Evolutionary conservation across 2,113 vertebrate genomes (phyloP).

Genomic region (Ceuthmochares aereus): DNA sequence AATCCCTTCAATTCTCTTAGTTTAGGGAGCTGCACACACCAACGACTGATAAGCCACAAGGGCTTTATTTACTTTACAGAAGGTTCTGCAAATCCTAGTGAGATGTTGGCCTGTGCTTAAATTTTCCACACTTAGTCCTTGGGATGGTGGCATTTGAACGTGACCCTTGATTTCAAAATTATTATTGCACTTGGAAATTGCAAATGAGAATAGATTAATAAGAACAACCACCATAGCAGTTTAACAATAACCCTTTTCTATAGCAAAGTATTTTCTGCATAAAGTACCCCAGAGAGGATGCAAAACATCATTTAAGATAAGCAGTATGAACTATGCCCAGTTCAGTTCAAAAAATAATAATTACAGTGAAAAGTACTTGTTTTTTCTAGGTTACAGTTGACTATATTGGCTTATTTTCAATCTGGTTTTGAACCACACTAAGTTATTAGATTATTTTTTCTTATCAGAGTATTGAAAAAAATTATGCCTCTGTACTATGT

Average conservation of each 20-base stretch:
- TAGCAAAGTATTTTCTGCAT: neutral
- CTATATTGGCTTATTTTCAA: neutral
- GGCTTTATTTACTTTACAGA: conserved; percentile 60
- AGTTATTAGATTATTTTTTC: neutral
- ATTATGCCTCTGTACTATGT: neutral
- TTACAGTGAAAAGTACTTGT: neutral
- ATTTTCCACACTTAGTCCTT: conserved; percentile 19
- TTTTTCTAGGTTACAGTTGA: neutral
- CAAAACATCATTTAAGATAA: neutral
- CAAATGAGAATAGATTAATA: neutral
- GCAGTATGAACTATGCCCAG: neutral
- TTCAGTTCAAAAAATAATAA: neutral
- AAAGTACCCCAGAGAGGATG: neutral
- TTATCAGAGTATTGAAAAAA: neutral
- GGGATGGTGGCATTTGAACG: conserved; percentile 16
- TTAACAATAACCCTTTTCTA: neutral
- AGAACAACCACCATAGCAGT: neutral
- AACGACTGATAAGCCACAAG: conserved; percentile 52
- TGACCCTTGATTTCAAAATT: conserved; percentile 47
- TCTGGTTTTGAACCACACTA: neutral
- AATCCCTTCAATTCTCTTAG: conserved; percentile 60
- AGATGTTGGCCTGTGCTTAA: neutral
- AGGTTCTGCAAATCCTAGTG: conserved; percentile 26
- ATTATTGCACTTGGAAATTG: conserved; percentile 6
- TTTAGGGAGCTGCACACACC: conserved; percentile 58